Conservation (phyloP, 2,888 invertebrate species). For the Drosophila melanocephala region DNA sequence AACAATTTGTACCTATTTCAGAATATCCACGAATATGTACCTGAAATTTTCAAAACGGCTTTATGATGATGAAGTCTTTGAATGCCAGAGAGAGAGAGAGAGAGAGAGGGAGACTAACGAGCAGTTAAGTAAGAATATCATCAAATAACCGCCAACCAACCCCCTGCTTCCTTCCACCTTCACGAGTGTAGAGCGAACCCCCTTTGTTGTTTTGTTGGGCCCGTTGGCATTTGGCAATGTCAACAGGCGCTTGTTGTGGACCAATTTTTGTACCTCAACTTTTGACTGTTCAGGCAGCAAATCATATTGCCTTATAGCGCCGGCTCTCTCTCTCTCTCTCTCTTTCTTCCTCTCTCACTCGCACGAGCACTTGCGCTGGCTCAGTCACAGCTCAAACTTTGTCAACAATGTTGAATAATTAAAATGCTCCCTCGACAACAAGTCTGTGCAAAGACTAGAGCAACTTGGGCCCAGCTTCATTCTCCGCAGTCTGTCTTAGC, state of each 20-base stretch:
- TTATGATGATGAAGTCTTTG: background rate
- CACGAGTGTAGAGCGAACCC: background rate
- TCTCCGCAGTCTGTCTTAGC: constrained; percentile 12
- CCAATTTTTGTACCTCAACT: constrained; percentile 61
- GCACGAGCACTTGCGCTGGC: constrained; percentile 12
- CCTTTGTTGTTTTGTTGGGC: constrained; percentile 23
- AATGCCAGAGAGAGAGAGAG: background rate
- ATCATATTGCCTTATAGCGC: constrained; percentile 67
- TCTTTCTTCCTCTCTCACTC: background rate
- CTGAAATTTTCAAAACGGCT: too few relatives aligned
- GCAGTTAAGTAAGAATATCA: constrained; percentile 13
- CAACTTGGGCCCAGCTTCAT: constrained; percentile 30
- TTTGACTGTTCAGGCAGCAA: constrained; percentile 78
- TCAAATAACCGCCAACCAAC: background rate
- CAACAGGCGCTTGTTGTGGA: constrained; percentile 47
- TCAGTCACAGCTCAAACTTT: constrained; percentile 75
- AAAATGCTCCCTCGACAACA: constrained; percentile 82
- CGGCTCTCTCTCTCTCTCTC: background rate
- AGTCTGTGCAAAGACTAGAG: constrained; percentile 67
- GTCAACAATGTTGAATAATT: constrained; percentile 84
- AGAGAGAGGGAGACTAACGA: background rate
- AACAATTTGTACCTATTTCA: background rate
- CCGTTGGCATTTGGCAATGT: constrained; percentile 40
- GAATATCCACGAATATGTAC: background rate
- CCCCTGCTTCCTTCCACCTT: background rate